Base-by-base conservation (phyloP, 2,888 invertebrate species). In the Pterobdella sp. region DNA sequence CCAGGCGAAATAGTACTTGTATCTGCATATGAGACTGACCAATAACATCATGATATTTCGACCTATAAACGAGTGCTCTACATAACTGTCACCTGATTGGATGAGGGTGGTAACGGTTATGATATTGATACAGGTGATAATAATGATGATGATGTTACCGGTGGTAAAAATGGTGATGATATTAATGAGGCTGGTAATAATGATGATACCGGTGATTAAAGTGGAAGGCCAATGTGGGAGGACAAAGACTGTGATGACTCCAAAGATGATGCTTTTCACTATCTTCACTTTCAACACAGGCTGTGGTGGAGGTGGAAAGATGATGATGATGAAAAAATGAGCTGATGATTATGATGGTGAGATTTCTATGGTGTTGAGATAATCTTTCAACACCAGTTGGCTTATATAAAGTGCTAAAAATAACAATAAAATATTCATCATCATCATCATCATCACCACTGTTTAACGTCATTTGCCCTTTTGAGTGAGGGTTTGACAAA, bases 1-100 rank as follows among this genome's bases (percentile, higher is more conserved):
- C 95, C 95, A 96, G n/a, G 94, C 95, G 83, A 94, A 92, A 85
- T 95, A 95, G 86, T 95, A 96, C 86, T 94, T 94, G 85, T 91
- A 90, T 77, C 94, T 88, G 75, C 90, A 89, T 75, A 91, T 86
- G 77, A 91, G 87, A 72, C 93, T 74, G 35, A 72, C 56, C 36
- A 74, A 68, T n/a, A 68, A 63, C 1, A 74, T 29, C 29, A 74
- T 68, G 26, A 67, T 68, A 60, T 72, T 74, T 60, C 42, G 72
- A 29, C 72, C 72, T 26, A 74, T n/a, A 35, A 74, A 74, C 35
- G 67, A 26, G 32, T 72, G 49, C 31, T 74, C 68, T 29, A 37
- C 35, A 63, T 72, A 74, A 52, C 66, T 67, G 4, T 66, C 56
- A 63, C 60, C 74, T 74, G 67, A n/a, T 22, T 10, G 32, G 22